Conservation (phyloP, 2,113 vertebrate genomes). For the Oxygymnocypris stewartii region DNA sequence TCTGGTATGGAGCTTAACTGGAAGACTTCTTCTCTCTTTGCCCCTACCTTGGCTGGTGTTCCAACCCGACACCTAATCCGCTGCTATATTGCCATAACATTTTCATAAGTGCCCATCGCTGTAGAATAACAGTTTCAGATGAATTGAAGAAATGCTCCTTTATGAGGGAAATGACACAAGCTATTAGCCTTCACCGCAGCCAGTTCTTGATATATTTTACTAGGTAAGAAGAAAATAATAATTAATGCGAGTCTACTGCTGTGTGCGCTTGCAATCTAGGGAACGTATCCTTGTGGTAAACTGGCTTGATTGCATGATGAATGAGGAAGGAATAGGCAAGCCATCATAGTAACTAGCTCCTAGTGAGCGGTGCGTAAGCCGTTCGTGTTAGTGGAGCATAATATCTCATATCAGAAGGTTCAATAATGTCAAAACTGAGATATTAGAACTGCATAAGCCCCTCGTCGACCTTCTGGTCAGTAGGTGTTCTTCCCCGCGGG, state of each 20-base stretch:
- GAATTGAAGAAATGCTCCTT: constrained; percentile 70
- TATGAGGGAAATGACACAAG: constrained; percentile 70
- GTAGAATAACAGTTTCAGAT: constrained; percentile 67
- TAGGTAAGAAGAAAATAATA: constrained; percentile 35
- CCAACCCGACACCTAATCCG: constrained; percentile 69
- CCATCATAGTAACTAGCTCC: constrained; percentile 57
- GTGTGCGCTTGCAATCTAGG: constrained; percentile 19
- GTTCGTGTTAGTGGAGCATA: neutral
- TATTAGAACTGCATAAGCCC: constrained; percentile 7
- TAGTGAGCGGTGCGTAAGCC: constrained; percentile 13
- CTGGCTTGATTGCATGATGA: constrained; percentile 61
- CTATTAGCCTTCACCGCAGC: constrained; percentile 67
- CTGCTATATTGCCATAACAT: constrained; percentile 71
- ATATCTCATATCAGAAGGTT: constrained; percentile 41
- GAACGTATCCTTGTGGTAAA: constrained; percentile 40
- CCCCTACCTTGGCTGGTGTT: constrained; percentile 19
- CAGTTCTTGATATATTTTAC: constrained; percentile 61
- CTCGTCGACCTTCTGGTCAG: constrained; percentile 37
- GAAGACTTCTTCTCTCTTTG: constrained; percentile 3
- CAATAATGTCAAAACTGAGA: constrained; percentile 35
- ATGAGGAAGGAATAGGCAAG: constrained; percentile 64
- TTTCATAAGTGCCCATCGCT: constrained; percentile 71
- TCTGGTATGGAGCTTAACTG: constrained; percentile 14
- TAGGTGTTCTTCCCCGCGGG: neutral
- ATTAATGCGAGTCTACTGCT: constrained; percentile 30